Evolutionary conservation across 2,797 vertebrate genomes (phyloP).

Genomic region (Oreonectes daqikongensis): DNA sequence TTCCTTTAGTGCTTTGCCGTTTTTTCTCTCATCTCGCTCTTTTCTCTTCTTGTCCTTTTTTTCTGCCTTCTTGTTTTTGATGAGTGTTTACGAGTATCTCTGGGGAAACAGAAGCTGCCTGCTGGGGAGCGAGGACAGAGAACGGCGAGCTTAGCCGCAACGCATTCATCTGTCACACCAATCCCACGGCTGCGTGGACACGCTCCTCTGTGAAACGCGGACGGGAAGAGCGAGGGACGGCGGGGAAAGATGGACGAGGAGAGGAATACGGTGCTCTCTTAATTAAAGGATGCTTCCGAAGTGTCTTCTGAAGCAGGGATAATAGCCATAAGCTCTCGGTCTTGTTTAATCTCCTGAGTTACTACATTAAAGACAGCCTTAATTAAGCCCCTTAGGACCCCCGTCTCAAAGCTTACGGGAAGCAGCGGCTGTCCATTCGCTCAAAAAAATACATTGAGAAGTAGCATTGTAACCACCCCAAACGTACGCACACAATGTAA

Average conservation of each 20-base stretch:
- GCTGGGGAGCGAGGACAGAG: slow-evolving; percentile 26
- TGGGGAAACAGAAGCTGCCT: slow-evolving; percentile 35
- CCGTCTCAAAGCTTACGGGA: slow-evolving; percentile 36
- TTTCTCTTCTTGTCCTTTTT: slow-evolving; percentile 37
- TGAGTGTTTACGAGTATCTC: slow-evolving; percentile 52
- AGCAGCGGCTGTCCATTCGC: background rate
- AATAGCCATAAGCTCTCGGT: slow-evolving; percentile 55
- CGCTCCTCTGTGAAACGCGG: slow-evolving; percentile 44
- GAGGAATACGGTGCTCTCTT: slow-evolving; percentile 45
- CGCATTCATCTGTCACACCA: slow-evolving; percentile 61
- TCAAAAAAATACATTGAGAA: background rate
- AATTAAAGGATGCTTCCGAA: slow-evolving; percentile 61
- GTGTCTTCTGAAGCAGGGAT: slow-evolving; percentile 56
- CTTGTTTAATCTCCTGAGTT: slow-evolving; percentile 62
- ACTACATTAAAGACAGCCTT: slow-evolving; percentile 61
- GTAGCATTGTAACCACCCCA: background rate
- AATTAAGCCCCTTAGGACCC: slow-evolving; percentile 60
- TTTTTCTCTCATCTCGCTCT: background rate
- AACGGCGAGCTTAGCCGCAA: slow-evolving; percentile 55
- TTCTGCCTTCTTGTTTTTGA: slow-evolving; percentile 45
- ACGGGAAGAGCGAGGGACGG: slow-evolving; percentile 23
- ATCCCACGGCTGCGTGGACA: slow-evolving; percentile 53
- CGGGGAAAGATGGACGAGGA: slow-evolving; percentile 39
- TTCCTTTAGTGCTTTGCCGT: slow-evolving; percentile 34
- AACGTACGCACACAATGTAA: too few relatives aligned